Evolutionary conservation across 2,888 invertebrate genomes (phyloP), one percentile per base, ranked within the genome.

Genomic region (Unio delphinus): DNA sequence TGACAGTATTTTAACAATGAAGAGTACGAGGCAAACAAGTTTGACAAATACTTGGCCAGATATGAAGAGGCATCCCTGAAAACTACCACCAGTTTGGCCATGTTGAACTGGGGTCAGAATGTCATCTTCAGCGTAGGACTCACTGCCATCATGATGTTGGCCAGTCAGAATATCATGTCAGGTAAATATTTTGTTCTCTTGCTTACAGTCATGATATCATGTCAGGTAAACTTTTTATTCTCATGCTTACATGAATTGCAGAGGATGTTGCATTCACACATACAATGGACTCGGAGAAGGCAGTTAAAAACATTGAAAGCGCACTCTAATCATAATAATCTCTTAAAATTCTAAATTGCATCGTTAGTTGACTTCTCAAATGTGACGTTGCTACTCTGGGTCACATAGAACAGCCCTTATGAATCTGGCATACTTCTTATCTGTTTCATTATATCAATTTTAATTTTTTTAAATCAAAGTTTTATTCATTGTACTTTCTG

Each of bases 1-100:
- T 91, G 92, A 62, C 91, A 96, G 95, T 99, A 99, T 91, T 99
- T 99, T 90, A 98, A 97, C 91, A 99, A 99, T 90, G 99, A 99
- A 90, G 92, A 93, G 85, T 98, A 95, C 90, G 99, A 99, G 91
- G 94, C 96, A 0, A 92, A 94, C 68, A 93, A 95, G 79, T 99
- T 99, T 89, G 97, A 99, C 89, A 91, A 92, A 64, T 94, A 95
- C 11, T 77, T 89, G 63, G 75, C 79, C n/a, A 83, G 94, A 88
- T 99, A 96, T 89, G 97, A 99, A 91, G 91, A 91, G 0, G 97
- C 99, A 1, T 97, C 98, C 4, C 92, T 99, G 70, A 98, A 97
- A 91, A 99, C 99, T 0, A 96, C 95, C 67, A 95, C 96, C 0
- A 98, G 97, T 86, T 92, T 99, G 78, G 98, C 99, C 0, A 77